phyloP scores from a whole-genome alignment of 2,797 vertebrate genomes.

The Sciurus vulgaris region DNA sequence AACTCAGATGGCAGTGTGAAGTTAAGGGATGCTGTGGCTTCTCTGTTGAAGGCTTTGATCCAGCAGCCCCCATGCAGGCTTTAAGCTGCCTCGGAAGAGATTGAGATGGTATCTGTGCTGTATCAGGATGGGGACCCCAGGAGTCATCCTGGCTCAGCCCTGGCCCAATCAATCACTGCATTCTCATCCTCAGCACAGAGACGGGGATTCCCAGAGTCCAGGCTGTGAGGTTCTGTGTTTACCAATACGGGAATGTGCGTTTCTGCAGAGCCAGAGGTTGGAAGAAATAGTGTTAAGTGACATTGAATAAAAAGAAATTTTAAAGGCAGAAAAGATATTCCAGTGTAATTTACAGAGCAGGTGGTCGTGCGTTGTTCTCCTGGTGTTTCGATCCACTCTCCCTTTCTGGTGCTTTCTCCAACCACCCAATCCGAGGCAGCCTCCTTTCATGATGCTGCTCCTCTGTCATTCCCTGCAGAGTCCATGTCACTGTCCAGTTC shows the following conservation, averaged over 20 bases:
- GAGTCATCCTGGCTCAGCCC: no score
- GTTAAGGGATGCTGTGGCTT: not conserved
- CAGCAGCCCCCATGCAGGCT: not conserved
- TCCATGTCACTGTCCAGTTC: not conserved
- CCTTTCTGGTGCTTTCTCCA: not conserved
- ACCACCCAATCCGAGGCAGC: no score
- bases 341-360: not conserved
- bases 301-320: not conserved
- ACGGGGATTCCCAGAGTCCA: not conserved
- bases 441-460: fast-evolving
- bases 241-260: not conserved
- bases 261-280: not conserved
- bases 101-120: not conserved
- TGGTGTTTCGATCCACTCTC: not conserved
- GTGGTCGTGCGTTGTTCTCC: not conserved
- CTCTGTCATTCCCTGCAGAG: not conserved
- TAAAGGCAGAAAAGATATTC: not conserved
- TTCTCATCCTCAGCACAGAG: not conserved
- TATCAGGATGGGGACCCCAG: not conserved
- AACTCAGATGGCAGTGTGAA: not conserved
- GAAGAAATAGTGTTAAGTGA: not conserved
- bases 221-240: not conserved
- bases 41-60: not conserved
- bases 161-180: no score
- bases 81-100: not conserved